phyloP scores from a whole-genome alignment of 2,797 vertebrate genomes.

The Anabas testudineus region DNA sequence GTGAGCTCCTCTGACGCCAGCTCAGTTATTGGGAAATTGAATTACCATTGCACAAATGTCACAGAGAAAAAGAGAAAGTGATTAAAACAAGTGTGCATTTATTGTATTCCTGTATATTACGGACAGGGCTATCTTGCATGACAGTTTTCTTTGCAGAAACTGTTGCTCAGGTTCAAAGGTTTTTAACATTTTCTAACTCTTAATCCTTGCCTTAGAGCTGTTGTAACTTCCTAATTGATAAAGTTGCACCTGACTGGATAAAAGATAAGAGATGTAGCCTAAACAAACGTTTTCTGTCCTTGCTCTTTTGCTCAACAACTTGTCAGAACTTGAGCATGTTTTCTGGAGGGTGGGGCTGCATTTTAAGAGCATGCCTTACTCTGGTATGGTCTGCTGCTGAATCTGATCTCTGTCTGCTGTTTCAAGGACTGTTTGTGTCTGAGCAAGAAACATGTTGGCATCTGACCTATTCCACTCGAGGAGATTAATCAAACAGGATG shows the following conservation, averaged over 20 bases:
- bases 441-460: constrained; percentile 32
- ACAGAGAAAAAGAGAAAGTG: constrained; percentile 22
- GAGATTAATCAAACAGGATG: constrained; percentile 16
- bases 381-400: constrained; percentile 49
- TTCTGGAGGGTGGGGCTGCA: constrained; percentile 60
- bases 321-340: constrained; percentile 71
- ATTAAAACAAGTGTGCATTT: background rate
- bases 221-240: constrained; percentile 10
- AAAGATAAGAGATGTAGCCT: constrained; percentile 26
- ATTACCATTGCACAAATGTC: constrained; percentile 53
- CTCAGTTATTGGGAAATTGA: constrained; percentile 54
- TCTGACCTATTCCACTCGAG: constrained; percentile 22
- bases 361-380: constrained; percentile 53
- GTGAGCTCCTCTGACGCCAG: constrained; percentile 35
- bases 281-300: constrained; percentile 45
- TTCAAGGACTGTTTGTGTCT: constrained; percentile 39
- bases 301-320: constrained; percentile 47
- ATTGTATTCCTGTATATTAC: constrained; percentile 18
- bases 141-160: constrained; percentile 8
- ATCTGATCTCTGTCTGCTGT: constrained; percentile 59
- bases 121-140: constrained; percentile 25
- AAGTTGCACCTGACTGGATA: constrained; percentile 19
- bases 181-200: background rate
- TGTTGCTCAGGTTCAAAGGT: constrained; percentile 10
- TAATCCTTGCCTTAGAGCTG: background rate